Percentiles rank a stretch among this genome's conserved stretches.
These are phyloP conservation scores for Nomada fabriciana DNA, from an alignment of 2,888 invertebrate genomes.

Conservation along the genomic window DNA sequence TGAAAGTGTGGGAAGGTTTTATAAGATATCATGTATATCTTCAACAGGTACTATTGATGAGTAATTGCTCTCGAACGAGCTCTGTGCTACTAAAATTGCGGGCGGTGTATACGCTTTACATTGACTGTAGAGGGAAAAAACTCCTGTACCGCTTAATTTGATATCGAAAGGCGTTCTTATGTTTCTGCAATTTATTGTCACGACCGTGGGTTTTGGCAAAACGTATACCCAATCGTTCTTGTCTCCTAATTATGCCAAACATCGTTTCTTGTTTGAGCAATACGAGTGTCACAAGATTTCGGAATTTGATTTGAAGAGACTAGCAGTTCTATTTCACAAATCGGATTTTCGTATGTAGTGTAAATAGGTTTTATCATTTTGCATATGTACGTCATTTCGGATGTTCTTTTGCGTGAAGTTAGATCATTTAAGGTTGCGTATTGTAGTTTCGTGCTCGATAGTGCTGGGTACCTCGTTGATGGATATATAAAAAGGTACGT, in stretches of 20 bases:
- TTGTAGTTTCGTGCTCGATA: conserved; percentile 10
- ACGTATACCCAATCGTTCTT: neutral
- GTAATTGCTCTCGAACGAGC: conserved; percentile 19
- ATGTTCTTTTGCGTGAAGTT: conserved; percentile 14
- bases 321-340: conserved; percentile 36
- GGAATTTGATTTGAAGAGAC: conserved; percentile 17
- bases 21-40: too few species aligned
- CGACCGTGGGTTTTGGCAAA: too few species aligned
- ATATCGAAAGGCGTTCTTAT: neutral
- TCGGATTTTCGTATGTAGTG: conserved; percentile 22
- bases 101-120: conserved; percentile 27
- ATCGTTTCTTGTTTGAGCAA: conserved; percentile 4
- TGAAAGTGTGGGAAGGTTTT: too few species aligned
- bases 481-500: conserved; percentile 11
- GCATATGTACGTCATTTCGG: conserved; percentile 19
- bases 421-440: conserved; percentile 10
- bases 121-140: conserved; percentile 9
- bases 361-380: conserved; percentile 38
- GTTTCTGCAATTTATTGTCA: neutral
- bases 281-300: conserved; percentile 23
- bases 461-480: conserved; percentile 2
- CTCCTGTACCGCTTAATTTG: conserved; percentile 5
- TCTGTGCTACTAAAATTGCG: conserved; percentile 13
- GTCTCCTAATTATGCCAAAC: conserved; percentile 21
- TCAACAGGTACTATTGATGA: conserved; percentile 17